Percentiles rank a stretch among this genome's conserved stretches.
phyloP scores from a whole-genome alignment of 2,797 vertebrate species.

The Arctocebus calabarensis region DNA sequence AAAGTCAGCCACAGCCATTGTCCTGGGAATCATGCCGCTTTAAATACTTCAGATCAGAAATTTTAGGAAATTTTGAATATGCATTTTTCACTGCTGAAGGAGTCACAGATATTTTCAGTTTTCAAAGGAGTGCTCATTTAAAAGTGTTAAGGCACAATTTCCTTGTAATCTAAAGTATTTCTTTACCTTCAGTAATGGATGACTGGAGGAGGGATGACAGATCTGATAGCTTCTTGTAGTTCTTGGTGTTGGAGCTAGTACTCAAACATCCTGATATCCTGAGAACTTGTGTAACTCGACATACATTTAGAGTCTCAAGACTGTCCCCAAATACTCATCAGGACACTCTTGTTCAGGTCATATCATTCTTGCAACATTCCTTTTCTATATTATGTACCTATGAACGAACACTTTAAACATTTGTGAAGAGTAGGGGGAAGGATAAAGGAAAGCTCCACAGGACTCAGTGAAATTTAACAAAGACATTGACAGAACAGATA shows the following conservation, averaged over 20 bases:
- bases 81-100: not conserved
- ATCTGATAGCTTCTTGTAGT: no score
- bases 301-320: not conserved
- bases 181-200: not conserved
- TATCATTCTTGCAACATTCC: not conserved
- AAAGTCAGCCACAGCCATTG: not conserved
- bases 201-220: not conserved
- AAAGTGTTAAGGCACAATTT: constrained; percentile 29
- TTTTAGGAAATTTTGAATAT: not conserved
- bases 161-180: not conserved
- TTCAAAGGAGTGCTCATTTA: not conserved
- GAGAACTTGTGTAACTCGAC: not conserved
- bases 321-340: not conserved
- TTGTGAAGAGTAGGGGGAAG: not conserved
- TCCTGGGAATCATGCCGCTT: not conserved
- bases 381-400: not conserved
- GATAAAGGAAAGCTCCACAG: not conserved
- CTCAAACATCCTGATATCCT: not conserved
- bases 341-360: not conserved
- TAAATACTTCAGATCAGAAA: not conserved
- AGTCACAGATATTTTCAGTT: not conserved
- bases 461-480: not conserved
- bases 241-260: not conserved
- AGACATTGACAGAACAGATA: not conserved
- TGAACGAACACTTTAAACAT: not conserved